Conservation (phyloP, 2,797 vertebrate genomes). For the Hydrolagus colliei region DNA sequence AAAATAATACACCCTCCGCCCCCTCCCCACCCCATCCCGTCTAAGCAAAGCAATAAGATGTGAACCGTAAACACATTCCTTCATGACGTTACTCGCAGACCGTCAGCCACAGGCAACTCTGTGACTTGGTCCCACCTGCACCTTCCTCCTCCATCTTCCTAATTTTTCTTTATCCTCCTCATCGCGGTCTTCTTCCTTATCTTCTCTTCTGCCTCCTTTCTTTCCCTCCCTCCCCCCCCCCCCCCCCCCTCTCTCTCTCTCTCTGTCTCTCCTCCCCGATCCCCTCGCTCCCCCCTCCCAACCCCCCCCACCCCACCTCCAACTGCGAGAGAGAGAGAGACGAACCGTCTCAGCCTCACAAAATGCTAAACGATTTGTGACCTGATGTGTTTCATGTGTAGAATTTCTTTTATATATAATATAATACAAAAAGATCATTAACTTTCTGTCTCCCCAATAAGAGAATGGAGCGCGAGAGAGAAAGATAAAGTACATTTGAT, state of each 20-base stretch:
- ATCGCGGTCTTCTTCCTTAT: constrained; percentile 34
- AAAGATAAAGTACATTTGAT: constrained; percentile 27
- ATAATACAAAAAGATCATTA: constrained; percentile 44
- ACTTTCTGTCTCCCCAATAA: constrained; percentile 48
- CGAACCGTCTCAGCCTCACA: not conserved
- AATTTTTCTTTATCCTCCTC: not conserved
- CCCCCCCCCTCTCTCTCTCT: constrained; percentile 44
- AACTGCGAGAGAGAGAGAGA: not conserved
- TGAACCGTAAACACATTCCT: not conserved
- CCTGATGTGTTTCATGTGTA: constrained; percentile 15
- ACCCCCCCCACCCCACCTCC: constrained; percentile 26
- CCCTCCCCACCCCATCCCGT: constrained; percentile 42
- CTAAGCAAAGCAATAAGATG: not conserved
- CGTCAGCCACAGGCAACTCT: no score
- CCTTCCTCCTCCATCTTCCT: not conserved
- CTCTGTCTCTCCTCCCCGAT: constrained; percentile 1
- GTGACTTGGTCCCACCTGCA: not conserved
- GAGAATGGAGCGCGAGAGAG: constrained; percentile 19
- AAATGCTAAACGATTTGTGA: not conserved
- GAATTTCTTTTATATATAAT: not conserved
- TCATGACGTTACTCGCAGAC: no score
- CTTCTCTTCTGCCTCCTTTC: constrained; percentile 40
- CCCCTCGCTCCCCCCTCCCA: not conserved
- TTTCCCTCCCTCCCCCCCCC: constrained; percentile 41
- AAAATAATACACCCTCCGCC: constrained; percentile 48